These are phyloP conservation scores for Patiria pectinifera DNA, from an alignment of 53 echinoderm and acorn worm genomes.

Conservation along the genomic window DNA sequence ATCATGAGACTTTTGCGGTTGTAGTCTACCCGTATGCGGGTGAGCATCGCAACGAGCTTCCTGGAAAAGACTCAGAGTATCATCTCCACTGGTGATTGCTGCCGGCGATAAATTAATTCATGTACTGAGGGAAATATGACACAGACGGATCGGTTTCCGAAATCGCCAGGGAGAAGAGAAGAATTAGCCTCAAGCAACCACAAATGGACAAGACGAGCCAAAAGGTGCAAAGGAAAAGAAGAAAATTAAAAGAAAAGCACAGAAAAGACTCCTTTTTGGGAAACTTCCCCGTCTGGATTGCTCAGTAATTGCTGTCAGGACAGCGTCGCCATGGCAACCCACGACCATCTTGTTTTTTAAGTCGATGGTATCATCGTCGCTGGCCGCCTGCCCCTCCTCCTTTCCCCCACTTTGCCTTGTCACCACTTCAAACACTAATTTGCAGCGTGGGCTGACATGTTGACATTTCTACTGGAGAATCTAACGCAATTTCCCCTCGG, in stretches of 20 bases:
- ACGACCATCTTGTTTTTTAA: conserved; percentile 11
- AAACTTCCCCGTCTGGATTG: neutral
- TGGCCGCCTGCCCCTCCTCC: neutral
- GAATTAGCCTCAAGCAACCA: neutral
- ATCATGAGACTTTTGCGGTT: neutral
- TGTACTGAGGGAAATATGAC: conserved; percentile 28
- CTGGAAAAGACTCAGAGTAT: conserved; percentile 19
- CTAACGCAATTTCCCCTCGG: conserved; percentile 65
- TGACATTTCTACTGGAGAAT: conserved; percentile 61
- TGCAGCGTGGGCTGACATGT: conserved; percentile 56
- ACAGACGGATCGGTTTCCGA: conserved; percentile 20
- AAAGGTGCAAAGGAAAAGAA: neutral
- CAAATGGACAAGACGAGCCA: neutral
- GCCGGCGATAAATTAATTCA: conserved; percentile 40
- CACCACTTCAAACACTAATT: conserved; percentile 67
- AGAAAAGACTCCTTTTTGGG: neutral
- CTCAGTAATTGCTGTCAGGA: conserved; percentile 53
- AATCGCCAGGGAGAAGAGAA: neutral
- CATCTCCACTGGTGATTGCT: conserved; percentile 7
- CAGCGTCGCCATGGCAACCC: conserved; percentile 31
- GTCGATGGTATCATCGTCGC: conserved; percentile 38
- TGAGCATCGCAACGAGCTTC: neutral
- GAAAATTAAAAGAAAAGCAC: neutral
- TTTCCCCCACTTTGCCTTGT: conserved; percentile 25
- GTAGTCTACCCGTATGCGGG: neutral